Percentiles rank a stretch among this genome's conserved stretches.
These are phyloP conservation scores for Linyphia triangularis DNA, from an alignment of 2,888 invertebrate species.

Conservation along the genomic window DNA sequence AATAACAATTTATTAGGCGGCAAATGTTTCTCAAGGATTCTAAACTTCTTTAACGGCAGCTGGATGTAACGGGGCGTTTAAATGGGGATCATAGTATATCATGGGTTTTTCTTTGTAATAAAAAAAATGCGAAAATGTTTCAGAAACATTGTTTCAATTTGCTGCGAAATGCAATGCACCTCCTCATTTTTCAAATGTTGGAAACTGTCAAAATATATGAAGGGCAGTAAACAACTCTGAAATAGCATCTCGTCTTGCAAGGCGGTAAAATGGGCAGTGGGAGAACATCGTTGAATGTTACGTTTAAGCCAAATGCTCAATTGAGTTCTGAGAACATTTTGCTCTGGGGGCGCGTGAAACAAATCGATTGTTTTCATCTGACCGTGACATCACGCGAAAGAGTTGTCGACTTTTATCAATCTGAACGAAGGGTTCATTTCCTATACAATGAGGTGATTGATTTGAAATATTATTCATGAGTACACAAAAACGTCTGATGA, in stretches of 20 bases:
- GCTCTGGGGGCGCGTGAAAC: not conserved
- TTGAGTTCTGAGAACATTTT: not conserved
- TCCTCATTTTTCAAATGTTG: not conserved
- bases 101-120: not conserved
- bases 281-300: not conserved
- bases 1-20: not conserved
- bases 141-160: not conserved
- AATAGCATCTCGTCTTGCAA: conserved; percentile 3
- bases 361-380: not conserved
- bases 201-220: not conserved
- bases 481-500: not conserved
- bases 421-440: not conserved
- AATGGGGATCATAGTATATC: not conserved
- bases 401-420: not conserved
- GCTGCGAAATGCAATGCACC: not conserved
- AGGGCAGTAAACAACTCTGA: conserved; percentile 30
- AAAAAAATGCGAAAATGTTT: not conserved
- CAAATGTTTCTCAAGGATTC: not conserved
- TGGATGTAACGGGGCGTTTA: not conserved
- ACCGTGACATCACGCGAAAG: not conserved
- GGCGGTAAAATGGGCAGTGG: not conserved
- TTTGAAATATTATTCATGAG: not conserved
- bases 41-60: not conserved
- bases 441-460: not conserved
- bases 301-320: no score